Conservation (phyloP, 2,888 invertebrate species). For the Hemicrepidius hirtus region DNA sequence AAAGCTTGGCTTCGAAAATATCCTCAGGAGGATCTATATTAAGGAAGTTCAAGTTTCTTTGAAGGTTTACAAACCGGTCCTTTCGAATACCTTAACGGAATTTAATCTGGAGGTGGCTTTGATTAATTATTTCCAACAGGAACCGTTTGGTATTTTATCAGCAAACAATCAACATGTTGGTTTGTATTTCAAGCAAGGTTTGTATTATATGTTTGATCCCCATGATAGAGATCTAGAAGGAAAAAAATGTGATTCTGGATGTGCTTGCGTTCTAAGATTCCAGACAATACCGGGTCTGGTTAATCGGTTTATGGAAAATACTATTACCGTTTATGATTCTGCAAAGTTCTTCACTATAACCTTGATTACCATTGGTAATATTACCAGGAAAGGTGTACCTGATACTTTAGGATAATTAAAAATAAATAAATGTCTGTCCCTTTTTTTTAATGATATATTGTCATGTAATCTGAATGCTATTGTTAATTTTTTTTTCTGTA, state of each 20-base stretch:
- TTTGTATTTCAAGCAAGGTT: conserved; percentile 73
- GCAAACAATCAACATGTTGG: conserved; percentile 74
- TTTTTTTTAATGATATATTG: neutral
- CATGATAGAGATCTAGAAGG: conserved; percentile 75
- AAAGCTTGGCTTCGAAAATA: conserved; percentile 65
- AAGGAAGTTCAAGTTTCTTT: conserved; percentile 69
- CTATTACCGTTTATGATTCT: conserved; percentile 39
- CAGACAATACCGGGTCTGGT: conserved; percentile 61
- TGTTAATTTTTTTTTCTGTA: too few relatives aligned
- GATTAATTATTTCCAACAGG: conserved; percentile 76
- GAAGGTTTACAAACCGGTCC: conserved; percentile 65
- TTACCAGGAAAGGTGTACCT: neutral
- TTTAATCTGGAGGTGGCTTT: conserved; percentile 68
- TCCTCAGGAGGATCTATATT: conserved; percentile 75
- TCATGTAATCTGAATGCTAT: too few relatives aligned
- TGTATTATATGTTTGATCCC: conserved; percentile 79
- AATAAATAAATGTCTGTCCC: too few relatives aligned
- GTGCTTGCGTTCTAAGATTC: conserved; percentile 57
- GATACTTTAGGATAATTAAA: neutral
- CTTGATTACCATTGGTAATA: conserved; percentile 39
- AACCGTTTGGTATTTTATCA: conserved; percentile 75
- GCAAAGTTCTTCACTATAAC: conserved; percentile 23
- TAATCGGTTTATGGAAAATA: conserved; percentile 64
- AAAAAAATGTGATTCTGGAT: conserved; percentile 46
- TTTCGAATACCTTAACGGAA: conserved; percentile 58